Evolutionary conservation across 1,140 invertebrate genomes (phyloP), one percentile per base, ranked within the genome.

Genomic region (Agrypnia vestita): DNA sequence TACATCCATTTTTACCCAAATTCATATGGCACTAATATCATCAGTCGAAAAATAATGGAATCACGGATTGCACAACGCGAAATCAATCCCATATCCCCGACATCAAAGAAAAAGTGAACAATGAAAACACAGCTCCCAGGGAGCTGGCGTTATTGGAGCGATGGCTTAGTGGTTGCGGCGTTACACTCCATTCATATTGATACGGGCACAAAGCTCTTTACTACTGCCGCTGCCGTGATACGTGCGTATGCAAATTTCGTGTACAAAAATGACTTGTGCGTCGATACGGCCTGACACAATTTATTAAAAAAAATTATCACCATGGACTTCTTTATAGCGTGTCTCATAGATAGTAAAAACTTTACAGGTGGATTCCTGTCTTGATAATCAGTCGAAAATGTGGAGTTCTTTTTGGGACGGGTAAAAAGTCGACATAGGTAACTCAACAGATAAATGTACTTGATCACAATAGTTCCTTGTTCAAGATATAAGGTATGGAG

Each of bases 171-270:
- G 79, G 76, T 56, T 64, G 69, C 15, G 43, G 56, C 55, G 51
- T 77, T 55, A 53, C 76, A 51, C 74, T 55, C 56, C 71, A 43
- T 61, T 47, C 53, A 56, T 78, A 81, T 81, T 78, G 80, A 81
- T 81, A 72, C 73, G 69, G 53, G 56, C 53, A 61, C 59, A 64
- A 56, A 56, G 79, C 73, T 64, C 69, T 72, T 72, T 71, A 67
- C 76, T 61, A 76, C 74, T 72, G 43, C 35, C 46, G 44, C 51
- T 21, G 64, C 51, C 19, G 59, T 67, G 61, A 80, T 80, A 51
- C 43, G 73, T 76, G 77, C 62, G 72, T 76, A 80, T 80, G 79
- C 73, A 80, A 80, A 80, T 76, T 76, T 80, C 46, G 25, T 49
- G 44, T 44, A 55, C 49, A 80, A 49, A 64, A 62, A 76, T 55